These are phyloP conservation scores for Helobdella robusta DNA, from an alignment of 2,888 invertebrate species.

Conservation along the genomic window DNA sequence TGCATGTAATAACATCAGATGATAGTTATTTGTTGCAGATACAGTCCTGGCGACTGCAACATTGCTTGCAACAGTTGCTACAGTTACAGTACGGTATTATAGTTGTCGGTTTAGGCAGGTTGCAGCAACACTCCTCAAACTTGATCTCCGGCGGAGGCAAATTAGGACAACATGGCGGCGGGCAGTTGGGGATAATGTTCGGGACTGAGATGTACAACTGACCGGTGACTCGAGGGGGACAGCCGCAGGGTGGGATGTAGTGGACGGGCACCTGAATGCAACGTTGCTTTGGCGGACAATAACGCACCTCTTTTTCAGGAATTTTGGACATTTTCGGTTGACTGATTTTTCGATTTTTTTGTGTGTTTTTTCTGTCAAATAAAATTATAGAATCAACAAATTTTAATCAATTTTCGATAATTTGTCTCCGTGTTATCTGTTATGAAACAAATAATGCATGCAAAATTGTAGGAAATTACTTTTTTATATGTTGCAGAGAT, in stretches of 20 bases:
- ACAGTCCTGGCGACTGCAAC: too few relatives aligned
- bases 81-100: slow-evolving; percentile 14
- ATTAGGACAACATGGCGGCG: slow-evolving; percentile 17
- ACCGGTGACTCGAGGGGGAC: neutral
- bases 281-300: neutral
- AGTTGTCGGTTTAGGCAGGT: slow-evolving; percentile 4
- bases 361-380: neutral
- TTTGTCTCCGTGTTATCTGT: neutral
- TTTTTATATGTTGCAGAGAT: too few relatives aligned
- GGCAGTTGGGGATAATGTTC: slow-evolving; percentile 17
- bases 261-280: slow-evolving; percentile 20
- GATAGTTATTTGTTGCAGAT: too few relatives aligned
- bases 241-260: slow-evolving; percentile 17
- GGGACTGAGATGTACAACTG: slow-evolving; percentile 22
- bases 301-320: neutral
- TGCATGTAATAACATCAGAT: too few relatives aligned
- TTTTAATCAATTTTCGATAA: neutral
- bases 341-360: neutral
- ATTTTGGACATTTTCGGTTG: too few relatives aligned
- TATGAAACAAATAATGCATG: too few relatives aligned
- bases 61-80: neutral
- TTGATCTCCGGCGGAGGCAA: slow-evolving; percentile 6
- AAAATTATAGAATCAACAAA: neutral
- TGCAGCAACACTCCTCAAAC: slow-evolving; percentile 7
- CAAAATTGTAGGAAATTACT: too few relatives aligned